Base-by-base conservation (phyloP, 2,888 invertebrate genomes). In the Synanthedon vespiformis region DNA sequence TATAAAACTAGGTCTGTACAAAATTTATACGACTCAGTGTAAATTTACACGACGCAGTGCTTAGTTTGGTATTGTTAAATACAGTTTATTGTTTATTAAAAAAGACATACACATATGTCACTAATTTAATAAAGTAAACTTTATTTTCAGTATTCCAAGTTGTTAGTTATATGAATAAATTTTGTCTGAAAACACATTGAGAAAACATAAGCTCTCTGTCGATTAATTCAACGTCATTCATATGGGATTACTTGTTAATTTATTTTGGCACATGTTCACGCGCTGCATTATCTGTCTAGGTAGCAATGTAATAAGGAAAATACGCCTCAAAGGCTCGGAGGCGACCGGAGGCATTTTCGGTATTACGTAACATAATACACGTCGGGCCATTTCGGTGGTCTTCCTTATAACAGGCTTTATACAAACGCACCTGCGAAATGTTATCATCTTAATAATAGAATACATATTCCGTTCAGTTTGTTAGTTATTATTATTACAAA, bases 201-300 rank as follows among this genome's bases (percentile, higher is more conserved):
- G 34, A 34, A 34, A 34, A 34, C 34, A 34, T 34, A 34, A 34
- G 22, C 34, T 34, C 22, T 27, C 27, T 27, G 8, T 27, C 27
- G 27, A 8, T 27, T 34, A 44, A 44, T 48, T 48, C n/a, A 51
- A 48, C 2, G 14, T 12, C 40, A 6, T 50, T 51, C 53, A 52
- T 40, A 34, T 53, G 52, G 49, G 49, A 52, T 53, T 52, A 52
- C 52, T 51, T 54, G 53, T 48, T 55, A 51, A 56, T 58, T 57
- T 55, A 58, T 53, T 53, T 52, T 52, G n/a, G 44, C 49, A 55
- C 51, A 44, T 51, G 27, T 22, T 18, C 34, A 51, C 41, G 40
- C 44, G 47, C 8, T 34, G 40, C 47, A 51, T 49, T 44, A 53
- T 51, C 53, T 49, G 11, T 4, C 48, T 13, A 16, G 12, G 16